Evolutionary conservation across 2,113 vertebrate genomes (phyloP).

Genomic region (Lasiurus borealis): DNA sequence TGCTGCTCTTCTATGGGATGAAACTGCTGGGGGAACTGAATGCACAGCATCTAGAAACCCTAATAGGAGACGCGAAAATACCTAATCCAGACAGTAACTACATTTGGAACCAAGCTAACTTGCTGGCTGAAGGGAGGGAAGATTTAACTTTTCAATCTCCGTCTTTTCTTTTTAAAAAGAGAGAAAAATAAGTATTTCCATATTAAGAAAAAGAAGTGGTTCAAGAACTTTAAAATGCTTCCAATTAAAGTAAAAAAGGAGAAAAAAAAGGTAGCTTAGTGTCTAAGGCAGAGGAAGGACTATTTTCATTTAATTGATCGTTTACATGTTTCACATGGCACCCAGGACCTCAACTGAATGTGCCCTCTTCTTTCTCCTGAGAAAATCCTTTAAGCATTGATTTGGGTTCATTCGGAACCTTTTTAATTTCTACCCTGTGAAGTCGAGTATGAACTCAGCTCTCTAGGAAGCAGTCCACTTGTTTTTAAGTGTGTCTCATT

Average conservation of each 20-base stretch:
- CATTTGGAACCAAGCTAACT: not conserved
- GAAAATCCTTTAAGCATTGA: constrained; percentile 59
- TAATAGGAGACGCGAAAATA: not conserved
- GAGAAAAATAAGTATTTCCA: not conserved
- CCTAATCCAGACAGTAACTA: not conserved
- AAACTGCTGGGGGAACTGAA: no score
- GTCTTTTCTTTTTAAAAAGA: not conserved
- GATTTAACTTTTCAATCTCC: constrained; percentile 40
- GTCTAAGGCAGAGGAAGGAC: not conserved
- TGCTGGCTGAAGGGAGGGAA: not conserved
- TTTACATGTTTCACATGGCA: not conserved
- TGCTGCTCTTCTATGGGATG: not conserved
- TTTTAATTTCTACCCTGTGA: constrained; percentile 40
- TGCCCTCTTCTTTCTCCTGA: not conserved
- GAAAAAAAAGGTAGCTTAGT: not conserved
- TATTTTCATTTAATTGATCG: not conserved
- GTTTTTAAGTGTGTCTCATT: constrained; percentile 57
- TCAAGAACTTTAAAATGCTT: constrained; percentile 28
- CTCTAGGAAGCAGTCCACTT: not conserved
- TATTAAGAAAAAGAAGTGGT: constrained; percentile 8
- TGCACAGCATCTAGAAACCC: not conserved
- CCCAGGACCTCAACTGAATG: not conserved
- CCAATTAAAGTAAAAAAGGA: constrained; percentile 26
- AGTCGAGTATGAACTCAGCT: constrained; percentile 6
- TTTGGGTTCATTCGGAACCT: constrained; percentile 40